phyloP scores from a whole-genome alignment of 2,113 vertebrate species.

The Oplegnathus fasciatus region DNA sequence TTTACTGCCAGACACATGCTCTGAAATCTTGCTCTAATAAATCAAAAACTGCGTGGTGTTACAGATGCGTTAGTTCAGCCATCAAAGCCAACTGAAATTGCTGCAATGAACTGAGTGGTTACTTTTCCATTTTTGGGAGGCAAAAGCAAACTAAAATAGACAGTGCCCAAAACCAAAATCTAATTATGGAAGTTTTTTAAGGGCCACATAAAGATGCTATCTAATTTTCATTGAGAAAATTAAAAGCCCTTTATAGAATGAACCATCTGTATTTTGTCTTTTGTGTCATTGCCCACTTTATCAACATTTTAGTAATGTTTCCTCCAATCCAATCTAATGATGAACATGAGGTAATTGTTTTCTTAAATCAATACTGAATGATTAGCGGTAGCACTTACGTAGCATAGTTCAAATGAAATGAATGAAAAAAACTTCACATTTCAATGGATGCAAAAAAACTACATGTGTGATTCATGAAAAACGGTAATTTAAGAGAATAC shows the following conservation, averaged over 20 bases:
- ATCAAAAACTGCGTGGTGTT: constrained; percentile 29
- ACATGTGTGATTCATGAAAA: not conserved
- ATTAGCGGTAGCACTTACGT: not conserved
- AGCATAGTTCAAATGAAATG: not conserved
- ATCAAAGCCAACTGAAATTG: constrained; percentile 2
- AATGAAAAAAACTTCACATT: not conserved
- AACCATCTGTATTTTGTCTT: not conserved
- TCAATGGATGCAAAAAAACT: not conserved
- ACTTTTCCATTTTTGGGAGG: not conserved
- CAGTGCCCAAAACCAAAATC: not conserved
- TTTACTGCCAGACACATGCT: constrained; percentile 42
- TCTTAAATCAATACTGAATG: not conserved
- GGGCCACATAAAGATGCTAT: not conserved
- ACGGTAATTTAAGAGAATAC: not conserved
- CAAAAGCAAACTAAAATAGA: constrained; percentile 5
- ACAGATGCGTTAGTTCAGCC: constrained; percentile 16
- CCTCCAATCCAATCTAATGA: not conserved
- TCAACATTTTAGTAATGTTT: not conserved
- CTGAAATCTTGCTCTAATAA: constrained; percentile 10
- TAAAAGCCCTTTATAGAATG: constrained; percentile 10
- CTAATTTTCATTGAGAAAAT: not conserved
- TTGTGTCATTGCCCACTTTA: too few species aligned
- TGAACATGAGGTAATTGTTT: not conserved
- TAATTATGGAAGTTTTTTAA: not conserved
- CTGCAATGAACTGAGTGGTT: not conserved